phyloP scores from a whole-genome alignment of 2,113 vertebrate species.

The Bettongia penicillata region DNA sequence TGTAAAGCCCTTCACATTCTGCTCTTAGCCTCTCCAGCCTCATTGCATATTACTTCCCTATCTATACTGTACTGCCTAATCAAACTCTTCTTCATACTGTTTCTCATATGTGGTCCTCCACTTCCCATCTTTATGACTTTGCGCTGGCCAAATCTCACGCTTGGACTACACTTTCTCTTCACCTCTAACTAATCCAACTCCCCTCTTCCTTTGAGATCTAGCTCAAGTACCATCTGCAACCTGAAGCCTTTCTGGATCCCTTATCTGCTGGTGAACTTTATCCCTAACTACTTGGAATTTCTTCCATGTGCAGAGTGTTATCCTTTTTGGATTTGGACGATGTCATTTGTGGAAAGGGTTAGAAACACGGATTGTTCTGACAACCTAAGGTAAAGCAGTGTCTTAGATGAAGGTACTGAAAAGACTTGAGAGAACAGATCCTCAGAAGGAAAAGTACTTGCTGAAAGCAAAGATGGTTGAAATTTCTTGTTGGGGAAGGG shows the following conservation, averaged over 20 bases:
- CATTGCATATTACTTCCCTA: background rate
- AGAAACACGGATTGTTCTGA: background rate
- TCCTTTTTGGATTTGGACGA: background rate
- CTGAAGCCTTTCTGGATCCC: background rate
- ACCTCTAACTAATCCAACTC: background rate
- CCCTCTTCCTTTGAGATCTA: background rate
- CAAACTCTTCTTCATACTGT: background rate
- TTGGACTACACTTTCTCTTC: background rate
- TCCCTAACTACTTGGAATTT: background rate
- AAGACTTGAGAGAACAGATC: background rate
- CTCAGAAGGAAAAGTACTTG: background rate
- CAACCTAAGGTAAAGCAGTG: background rate
- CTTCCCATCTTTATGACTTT: background rate
- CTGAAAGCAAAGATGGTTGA: background rate
- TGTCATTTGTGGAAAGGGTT: background rate
- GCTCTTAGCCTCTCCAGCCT: background rate
- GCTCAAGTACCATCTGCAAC: background rate
- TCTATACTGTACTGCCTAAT: background rate
- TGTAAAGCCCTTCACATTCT: background rate
- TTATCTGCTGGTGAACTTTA: background rate
- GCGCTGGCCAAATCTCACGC: background rate
- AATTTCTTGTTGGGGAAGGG: background rate
- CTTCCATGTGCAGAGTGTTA: background rate
- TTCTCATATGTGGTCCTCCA: background rate
- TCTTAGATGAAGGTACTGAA: background rate